phyloP scores from a whole-genome alignment of 2,797 vertebrate species.

The Pempheris klunzingeri region DNA sequence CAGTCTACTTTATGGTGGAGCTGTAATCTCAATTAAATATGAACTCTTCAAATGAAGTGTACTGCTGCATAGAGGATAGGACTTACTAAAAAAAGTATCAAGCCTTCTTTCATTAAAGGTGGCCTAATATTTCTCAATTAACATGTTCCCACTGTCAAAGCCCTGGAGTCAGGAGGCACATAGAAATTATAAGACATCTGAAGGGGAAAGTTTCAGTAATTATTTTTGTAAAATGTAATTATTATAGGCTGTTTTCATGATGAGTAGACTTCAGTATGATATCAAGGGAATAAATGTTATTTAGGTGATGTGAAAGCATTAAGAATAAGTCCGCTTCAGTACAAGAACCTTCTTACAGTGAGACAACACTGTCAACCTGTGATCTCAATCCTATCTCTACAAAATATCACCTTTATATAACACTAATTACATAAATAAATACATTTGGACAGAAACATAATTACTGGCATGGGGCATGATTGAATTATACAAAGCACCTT shows the following conservation, averaged over 20 bases:
- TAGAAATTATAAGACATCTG: slow-evolving; percentile 41
- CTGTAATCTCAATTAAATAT: slow-evolving; percentile 68
- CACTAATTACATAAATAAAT: neutral
- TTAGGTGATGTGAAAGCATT: slow-evolving; percentile 1
- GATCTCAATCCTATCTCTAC: neutral
- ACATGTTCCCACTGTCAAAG: slow-evolving; percentile 44
- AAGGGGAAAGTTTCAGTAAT: slow-evolving; percentile 45
- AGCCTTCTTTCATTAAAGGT: slow-evolving; percentile 58
- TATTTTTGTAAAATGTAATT: slow-evolving; percentile 49
- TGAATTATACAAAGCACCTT: too few relatives aligned
- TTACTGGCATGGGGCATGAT: too few relatives aligned
- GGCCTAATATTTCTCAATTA: slow-evolving; percentile 66
- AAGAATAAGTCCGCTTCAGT: neutral
- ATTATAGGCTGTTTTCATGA: slow-evolving; percentile 24
- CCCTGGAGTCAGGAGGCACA: slow-evolving; percentile 46
- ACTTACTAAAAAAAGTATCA: slow-evolving; percentile 42
- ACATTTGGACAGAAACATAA: too few relatives aligned
- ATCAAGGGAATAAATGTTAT: neutral
- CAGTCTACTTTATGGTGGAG: slow-evolving; percentile 38
- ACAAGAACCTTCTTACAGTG: neutral
- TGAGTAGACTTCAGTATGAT: slow-evolving; percentile 15
- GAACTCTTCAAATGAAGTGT: slow-evolving; percentile 59
- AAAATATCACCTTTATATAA: neutral
- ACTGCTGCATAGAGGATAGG: slow-evolving; percentile 45
- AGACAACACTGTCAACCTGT: neutral